Evolutionary conservation across 2,797 vertebrate species (phyloP).

Genomic region (Acipenser transmontanus): DNA sequence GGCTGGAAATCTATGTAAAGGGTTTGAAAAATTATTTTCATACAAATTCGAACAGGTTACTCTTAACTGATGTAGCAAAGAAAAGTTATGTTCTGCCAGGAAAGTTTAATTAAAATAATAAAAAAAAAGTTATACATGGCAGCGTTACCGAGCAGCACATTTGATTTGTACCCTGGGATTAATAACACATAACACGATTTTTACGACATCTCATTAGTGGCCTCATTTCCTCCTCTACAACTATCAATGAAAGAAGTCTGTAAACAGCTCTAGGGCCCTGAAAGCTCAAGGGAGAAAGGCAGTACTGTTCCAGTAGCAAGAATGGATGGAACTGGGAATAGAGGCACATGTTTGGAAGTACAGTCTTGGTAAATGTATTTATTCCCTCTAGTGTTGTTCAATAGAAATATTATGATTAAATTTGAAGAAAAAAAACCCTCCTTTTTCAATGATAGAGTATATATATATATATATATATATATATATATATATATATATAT

Average conservation of each 20-base stretch:
- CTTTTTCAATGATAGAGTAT: not conserved
- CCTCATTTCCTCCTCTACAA: slow-evolving; percentile 7
- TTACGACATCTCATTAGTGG: slow-evolving; percentile 6
- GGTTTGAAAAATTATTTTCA: too few species aligned
- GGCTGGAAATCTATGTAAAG: too few species aligned
- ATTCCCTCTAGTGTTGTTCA: not conserved
- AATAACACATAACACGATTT: slow-evolving; percentile 1
- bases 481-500: too few species aligned
- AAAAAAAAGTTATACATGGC: not conserved
- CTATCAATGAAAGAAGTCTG: slow-evolving; percentile 8
- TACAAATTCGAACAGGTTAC: too few species aligned
- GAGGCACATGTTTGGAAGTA: not conserved
- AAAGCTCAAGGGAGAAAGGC: slow-evolving; percentile 4
- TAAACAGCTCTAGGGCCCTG: slow-evolving; percentile 1
- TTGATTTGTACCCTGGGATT: slow-evolving; percentile 5
- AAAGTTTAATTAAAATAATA: slow-evolving; percentile 2
- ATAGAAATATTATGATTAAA: not conserved
- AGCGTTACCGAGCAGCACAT: not conserved
- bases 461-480: too few species aligned
- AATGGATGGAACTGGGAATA: slow-evolving; percentile 7
- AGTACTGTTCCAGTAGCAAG: slow-evolving; percentile 2
- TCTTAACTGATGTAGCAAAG: too few species aligned
- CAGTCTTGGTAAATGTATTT: not conserved
- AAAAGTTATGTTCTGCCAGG: not conserved
- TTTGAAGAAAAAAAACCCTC: not conserved